Conservation (phyloP, 2,797 vertebrate species). For the Poeciliopsis turneri region DNA sequence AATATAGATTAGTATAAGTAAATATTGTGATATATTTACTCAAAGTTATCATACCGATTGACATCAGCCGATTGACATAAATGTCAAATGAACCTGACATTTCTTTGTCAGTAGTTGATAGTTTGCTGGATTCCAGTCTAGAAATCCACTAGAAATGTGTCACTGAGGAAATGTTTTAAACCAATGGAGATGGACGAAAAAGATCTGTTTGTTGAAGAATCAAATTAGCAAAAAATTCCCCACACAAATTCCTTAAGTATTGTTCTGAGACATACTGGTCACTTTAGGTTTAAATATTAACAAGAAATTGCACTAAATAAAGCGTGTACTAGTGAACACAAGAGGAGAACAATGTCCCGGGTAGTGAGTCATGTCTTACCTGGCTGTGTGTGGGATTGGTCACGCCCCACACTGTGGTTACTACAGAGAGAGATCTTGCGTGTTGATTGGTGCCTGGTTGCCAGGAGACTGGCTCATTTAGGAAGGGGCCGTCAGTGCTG, state of each 20-base stretch:
- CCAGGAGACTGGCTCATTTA: constrained; percentile 90
- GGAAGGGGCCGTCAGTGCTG: constrained; percentile 92
- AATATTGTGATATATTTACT: neutral
- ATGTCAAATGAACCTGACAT: neutral
- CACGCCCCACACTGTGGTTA: constrained; percentile 98
- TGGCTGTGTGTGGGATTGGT: constrained; percentile 95
- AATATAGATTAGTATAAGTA: neutral
- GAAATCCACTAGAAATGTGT: neutral
- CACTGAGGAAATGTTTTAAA: neutral
- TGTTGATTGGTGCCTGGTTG: constrained; percentile 94
- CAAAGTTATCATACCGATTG: neutral
- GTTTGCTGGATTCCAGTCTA: neutral
- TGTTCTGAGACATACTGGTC: neutral
- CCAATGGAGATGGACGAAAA: neutral
- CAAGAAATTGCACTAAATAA: neutral
- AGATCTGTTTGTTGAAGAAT: too few relatives aligned
- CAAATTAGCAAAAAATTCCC: neutral
- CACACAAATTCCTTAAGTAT: neutral
- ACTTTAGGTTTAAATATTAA: neutral
- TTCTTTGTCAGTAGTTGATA: neutral
- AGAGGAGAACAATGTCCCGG: constrained; percentile 20
- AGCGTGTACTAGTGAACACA: neutral
- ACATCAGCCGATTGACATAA: neutral
- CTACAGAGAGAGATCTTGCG: constrained; percentile 93
- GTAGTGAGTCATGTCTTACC: constrained; percentile 78